Evolutionary conservation across 2,797 vertebrate species (phyloP).

Genomic region (Paramormyrops hopkinsi): DNA sequence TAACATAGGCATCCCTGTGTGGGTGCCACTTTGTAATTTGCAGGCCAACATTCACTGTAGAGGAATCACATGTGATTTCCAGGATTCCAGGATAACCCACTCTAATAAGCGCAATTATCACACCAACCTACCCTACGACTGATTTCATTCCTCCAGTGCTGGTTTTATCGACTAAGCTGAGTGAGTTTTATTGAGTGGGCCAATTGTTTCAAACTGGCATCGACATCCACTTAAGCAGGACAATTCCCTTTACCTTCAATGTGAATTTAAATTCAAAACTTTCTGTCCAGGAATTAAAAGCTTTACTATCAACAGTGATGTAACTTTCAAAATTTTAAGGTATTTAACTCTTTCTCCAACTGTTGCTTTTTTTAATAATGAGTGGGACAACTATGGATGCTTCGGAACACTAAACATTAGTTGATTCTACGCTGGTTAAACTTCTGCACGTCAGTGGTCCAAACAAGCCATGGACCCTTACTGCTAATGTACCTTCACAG

Average conservation of each 20-base stretch:
- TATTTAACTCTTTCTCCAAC: neutral
- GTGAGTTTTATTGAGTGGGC: neutral
- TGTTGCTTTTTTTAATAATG: neutral
- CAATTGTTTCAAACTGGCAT: neutral
- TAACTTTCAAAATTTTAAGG: neutral
- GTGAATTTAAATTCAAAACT: neutral
- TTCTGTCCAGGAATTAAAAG: neutral
- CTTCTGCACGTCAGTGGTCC: neutral
- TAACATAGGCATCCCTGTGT: neutral
- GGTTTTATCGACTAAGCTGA: neutral
- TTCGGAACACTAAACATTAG: neutral
- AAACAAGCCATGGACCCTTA: neutral
- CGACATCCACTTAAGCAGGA: neutral
- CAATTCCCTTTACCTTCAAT: neutral
- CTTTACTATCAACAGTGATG: neutral
- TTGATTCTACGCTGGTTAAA: neutral
- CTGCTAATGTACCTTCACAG: neutral
- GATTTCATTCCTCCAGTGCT: neutral
- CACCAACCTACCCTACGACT: neutral
- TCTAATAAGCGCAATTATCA: neutral
- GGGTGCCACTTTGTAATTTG: neutral
- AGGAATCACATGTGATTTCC: neutral
- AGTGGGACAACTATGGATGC: neutral
- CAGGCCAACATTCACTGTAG: neutral
- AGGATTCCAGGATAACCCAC: neutral